Evolutionary conservation across 2,888 invertebrate genomes (phyloP).

Genomic region (Cataglyphis altisquamis): DNA sequence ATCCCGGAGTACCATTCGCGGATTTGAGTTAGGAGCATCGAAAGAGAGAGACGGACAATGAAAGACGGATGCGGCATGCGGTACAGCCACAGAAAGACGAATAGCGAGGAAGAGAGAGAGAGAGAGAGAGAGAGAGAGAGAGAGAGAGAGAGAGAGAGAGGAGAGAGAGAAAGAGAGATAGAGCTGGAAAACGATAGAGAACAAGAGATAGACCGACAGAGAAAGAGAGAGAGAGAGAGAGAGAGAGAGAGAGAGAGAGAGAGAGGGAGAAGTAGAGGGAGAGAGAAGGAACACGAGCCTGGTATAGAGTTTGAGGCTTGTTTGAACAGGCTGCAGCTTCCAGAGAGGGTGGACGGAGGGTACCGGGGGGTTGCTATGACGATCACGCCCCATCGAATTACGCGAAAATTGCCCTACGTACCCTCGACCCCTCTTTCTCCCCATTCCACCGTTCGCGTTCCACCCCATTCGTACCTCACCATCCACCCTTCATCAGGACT

Average conservation of each 20-base stretch:
- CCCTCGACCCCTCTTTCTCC: conserved; percentile 71
- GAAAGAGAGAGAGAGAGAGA: conserved; percentile 40
- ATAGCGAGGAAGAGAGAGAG: conserved; percentile 53
- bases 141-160: conserved; percentile 17
- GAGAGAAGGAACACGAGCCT: conserved; percentile 61
- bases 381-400: conserved; percentile 86
- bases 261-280: conserved; percentile 52
- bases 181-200: conserved; percentile 7
- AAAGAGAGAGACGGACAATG: conserved; percentile 48
- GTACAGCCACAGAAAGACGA: conserved; percentile 37
- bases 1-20: conserved; percentile 55
- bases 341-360: conserved; percentile 78
- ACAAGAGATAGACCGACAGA: neutral
- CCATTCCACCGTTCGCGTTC: conserved; percentile 23
- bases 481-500: conserved; percentile 75
- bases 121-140: conserved; percentile 21
- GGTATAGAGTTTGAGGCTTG: conserved; percentile 81
- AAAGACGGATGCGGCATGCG: conserved; percentile 36
- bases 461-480: conserved; percentile 27
- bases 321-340: conserved; percentile 85
- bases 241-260: conserved; percentile 10
- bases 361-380: conserved; percentile 85
- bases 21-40: conserved; percentile 53
- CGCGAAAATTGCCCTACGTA: conserved; percentile 85
- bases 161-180: conserved; percentile 17